These are phyloP conservation scores for Siniperca undulata DNA, from an alignment of 2,797 vertebrate genomes.

Conservation along the genomic window DNA sequence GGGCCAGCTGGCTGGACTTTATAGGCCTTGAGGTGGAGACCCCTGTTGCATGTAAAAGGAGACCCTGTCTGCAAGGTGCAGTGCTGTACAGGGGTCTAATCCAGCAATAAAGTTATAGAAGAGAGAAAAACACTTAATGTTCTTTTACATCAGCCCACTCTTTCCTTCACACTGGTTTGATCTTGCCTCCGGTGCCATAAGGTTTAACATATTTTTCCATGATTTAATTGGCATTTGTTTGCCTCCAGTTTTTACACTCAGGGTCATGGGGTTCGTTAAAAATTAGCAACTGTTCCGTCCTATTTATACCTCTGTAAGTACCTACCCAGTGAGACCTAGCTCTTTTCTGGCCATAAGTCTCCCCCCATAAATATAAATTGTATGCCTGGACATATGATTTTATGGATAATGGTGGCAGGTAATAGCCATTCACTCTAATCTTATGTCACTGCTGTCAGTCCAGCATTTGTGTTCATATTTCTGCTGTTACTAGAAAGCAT, in stretches of 20 bases:
- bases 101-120: constrained; percentile 74
- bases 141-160: constrained; percentile 59
- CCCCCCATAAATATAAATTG: not conserved
- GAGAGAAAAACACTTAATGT: constrained; percentile 58
- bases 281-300: constrained; percentile 42
- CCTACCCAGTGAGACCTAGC: constrained; percentile 6
- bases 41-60: constrained; percentile 68
- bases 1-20: constrained; percentile 78
- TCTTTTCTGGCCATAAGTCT: not conserved
- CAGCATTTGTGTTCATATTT: not conserved
- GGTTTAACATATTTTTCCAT: constrained; percentile 61
- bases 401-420: not conserved
- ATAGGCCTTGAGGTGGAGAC: constrained; percentile 75
- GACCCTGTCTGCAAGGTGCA: constrained; percentile 76
- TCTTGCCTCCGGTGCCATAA: constrained; percentile 57
- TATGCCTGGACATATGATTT: not conserved
- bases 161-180: constrained; percentile 66
- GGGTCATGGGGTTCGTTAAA: constrained; percentile 52
- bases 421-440: not conserved
- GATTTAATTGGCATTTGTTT: constrained; percentile 69
- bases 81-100: constrained; percentile 80
- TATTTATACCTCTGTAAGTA: constrained; percentile 20
- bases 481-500: not conserved
- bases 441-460: not conserved
- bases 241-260: constrained; percentile 41